Evolutionary conservation across 2,113 vertebrate species (phyloP).

Genomic region (Dasypus novemcinctus): DNA sequence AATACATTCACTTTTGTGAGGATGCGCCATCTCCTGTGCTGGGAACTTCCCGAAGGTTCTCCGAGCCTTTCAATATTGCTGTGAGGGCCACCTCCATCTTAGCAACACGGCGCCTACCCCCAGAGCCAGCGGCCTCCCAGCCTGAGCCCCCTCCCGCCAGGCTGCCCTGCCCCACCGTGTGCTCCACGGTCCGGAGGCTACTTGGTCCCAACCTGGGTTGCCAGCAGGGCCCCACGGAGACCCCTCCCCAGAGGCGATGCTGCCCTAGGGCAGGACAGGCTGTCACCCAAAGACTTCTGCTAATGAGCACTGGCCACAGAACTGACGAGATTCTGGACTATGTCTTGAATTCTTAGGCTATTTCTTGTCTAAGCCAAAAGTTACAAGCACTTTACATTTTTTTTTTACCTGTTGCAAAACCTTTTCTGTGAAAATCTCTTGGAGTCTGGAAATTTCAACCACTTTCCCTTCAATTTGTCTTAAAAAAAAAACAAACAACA

Average conservation of each 20-base stretch:
- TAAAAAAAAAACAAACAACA: conserved; percentile 62
- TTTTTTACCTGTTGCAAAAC: conserved; percentile 93
- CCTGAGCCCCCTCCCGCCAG: neutral
- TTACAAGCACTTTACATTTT: neutral
- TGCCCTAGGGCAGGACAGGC: neutral
- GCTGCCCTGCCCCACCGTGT: neutral
- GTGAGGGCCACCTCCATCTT: neutral
- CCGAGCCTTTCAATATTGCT: neutral
- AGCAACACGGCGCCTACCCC: neutral
- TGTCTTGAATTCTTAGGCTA: rapidly evolving
- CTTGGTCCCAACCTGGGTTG: neutral
- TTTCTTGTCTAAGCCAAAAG: neutral
- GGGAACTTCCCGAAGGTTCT: rapidly evolving
- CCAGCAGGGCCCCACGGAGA: neutral
- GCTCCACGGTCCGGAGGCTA: rapidly evolving
- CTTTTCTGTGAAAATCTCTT: conserved; percentile 98
- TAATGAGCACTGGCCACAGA: rapidly evolving
- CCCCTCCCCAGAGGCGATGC: rapidly evolving
- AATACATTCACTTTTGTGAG: neutral
- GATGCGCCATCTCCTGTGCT: neutral
- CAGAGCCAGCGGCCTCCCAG: too few species aligned
- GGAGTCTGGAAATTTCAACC: conserved; percentile 97
- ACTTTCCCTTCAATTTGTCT: conserved; percentile 99
- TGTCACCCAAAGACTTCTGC: too few species aligned
- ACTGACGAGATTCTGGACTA: too few species aligned